Evolutionary conservation across 2,888 invertebrate species (phyloP).

Genomic region (Hirtodrosophila alboralis): DNA sequence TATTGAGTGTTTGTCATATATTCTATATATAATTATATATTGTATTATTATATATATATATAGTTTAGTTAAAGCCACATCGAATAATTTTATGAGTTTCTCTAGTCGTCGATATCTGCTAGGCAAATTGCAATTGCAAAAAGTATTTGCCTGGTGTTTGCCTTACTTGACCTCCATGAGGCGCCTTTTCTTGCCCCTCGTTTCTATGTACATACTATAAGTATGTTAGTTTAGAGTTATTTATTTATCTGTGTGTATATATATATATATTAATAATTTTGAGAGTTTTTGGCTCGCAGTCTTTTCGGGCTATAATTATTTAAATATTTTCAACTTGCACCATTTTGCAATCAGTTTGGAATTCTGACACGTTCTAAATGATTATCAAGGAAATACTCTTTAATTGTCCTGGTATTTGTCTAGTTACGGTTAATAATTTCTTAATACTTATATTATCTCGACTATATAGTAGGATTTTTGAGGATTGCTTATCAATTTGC

Average conservation of each 20-base stretch:
- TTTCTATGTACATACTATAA: slow-evolving; percentile 35
- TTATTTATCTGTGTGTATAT: no score
- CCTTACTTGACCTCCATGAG: slow-evolving; percentile 16
- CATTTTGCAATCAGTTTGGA: slow-evolving; percentile 40
- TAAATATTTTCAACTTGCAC: slow-evolving; percentile 43
- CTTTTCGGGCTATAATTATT: slow-evolving; percentile 77
- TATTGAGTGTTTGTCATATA: slow-evolving; percentile 48
- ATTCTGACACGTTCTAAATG: slow-evolving; percentile 63
- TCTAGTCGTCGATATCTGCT: slow-evolving; percentile 40
- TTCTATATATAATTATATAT: slow-evolving; percentile 14
- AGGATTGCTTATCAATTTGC: slow-evolving; percentile 71
- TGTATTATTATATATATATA: slow-evolving; percentile 24
- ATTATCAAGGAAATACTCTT: slow-evolving; percentile 68
- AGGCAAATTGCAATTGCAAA: slow-evolving; percentile 50
- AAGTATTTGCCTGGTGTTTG: slow-evolving; percentile 60
- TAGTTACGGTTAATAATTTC: slow-evolving; percentile 49
- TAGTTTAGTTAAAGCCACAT: slow-evolving; percentile 76
- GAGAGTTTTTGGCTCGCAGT: slow-evolving; percentile 80
- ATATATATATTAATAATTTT: slow-evolving; percentile 69
- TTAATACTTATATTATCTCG: slow-evolving; percentile 15
- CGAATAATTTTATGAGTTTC: slow-evolving; percentile 60
- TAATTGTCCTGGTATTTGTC: slow-evolving; percentile 66
- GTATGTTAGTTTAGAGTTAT: no score
- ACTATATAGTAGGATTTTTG: slow-evolving; percentile 37
- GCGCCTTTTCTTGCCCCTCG: background rate